Evolutionary conservation across 2,113 vertebrate genomes (phyloP).

Genomic region (Melanostigma gelatinosum): DNA sequence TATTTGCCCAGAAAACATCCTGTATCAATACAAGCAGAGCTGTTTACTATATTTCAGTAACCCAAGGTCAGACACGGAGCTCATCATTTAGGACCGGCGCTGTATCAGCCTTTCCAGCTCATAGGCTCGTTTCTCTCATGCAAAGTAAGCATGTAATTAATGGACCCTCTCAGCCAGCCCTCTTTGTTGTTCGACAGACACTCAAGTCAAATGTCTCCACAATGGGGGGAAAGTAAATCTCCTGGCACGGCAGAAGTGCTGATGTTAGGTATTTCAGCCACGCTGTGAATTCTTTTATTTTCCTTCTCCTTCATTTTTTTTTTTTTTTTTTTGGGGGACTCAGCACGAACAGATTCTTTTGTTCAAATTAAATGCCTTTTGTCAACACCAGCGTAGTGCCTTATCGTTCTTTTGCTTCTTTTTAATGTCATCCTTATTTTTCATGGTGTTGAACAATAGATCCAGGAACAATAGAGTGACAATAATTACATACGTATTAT

Average conservation of each 20-base stretch:
- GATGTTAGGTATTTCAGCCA: constrained; percentile 70
- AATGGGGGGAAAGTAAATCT: constrained; percentile 73
- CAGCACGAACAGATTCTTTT: constrained; percentile 55
- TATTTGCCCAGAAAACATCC: constrained; percentile 3
- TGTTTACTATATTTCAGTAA: constrained; percentile 75
- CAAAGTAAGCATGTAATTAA: constrained; percentile 84
- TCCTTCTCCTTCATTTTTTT: neutral
- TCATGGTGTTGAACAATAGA: constrained; percentile 58
- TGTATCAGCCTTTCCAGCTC: constrained; percentile 74
- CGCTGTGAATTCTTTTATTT: constrained; percentile 59
- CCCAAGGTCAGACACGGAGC: constrained; percentile 78
- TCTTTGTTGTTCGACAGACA: constrained; percentile 82
- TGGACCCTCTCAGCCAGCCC: constrained; percentile 78
- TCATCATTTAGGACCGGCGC: constrained; percentile 69
- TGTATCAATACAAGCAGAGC: constrained; percentile 24
- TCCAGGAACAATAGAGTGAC: constrained; percentile 54
- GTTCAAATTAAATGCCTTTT: constrained; percentile 49
- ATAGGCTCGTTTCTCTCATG: constrained; percentile 75
- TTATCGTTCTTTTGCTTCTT: constrained; percentile 33
- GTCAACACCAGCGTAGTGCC: constrained; percentile 19
- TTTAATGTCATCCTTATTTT: constrained; percentile 49
- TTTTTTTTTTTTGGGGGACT: constrained; percentile 18
- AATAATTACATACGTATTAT: constrained; percentile 34
- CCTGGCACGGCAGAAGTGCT: constrained; percentile 78
- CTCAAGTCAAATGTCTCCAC: constrained; percentile 81